A percentile compares a stretch with the other conserved stretches of the same genome.
Conservation (phyloP, 2,888 invertebrate species). For the Zygogramma bicolorata region DNA sequence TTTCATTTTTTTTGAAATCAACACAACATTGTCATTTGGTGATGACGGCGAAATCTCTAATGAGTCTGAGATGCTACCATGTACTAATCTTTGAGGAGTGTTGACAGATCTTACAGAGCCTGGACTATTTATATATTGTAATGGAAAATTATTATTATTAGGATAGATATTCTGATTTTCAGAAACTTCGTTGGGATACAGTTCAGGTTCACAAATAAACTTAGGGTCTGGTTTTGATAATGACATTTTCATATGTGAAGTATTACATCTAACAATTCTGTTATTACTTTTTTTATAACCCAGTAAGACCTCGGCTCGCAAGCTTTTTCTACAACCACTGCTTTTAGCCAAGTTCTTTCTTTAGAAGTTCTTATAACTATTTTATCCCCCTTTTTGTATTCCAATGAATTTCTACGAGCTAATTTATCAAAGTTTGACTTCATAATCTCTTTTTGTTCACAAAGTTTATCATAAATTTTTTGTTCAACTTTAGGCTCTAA, state of each 20-base stretch:
- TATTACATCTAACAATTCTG: background rate
- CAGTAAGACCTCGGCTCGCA: background rate
- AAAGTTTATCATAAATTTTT: conserved; percentile 7
- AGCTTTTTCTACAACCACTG: conserved; percentile 37
- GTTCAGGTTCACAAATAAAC: background rate
- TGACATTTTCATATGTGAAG: background rate
- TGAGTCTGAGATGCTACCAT: background rate
- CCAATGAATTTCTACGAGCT: background rate
- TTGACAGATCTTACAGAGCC: too few relatives aligned
- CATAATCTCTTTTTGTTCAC: conserved; percentile 9
- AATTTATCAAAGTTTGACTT: conserved; percentile 13
- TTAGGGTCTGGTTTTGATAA: background rate
- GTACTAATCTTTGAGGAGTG: too few relatives aligned
- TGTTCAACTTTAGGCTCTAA: conserved; percentile 43
- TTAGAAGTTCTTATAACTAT: conserved; percentile 39
- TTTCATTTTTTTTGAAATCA: background rate
- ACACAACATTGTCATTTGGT: background rate
- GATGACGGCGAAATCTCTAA: background rate
- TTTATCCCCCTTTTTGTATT: conserved; percentile 30
- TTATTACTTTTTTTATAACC: background rate
- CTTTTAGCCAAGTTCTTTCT: conserved; percentile 41
- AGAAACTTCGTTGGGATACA: background rate
- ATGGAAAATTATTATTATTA: background rate
- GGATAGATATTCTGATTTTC: background rate
- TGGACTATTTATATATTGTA: too few relatives aligned